These are phyloP conservation scores for Dromas ardeola DNA, from an alignment of 2,113 vertebrate genomes.

Conservation along the genomic window DNA sequence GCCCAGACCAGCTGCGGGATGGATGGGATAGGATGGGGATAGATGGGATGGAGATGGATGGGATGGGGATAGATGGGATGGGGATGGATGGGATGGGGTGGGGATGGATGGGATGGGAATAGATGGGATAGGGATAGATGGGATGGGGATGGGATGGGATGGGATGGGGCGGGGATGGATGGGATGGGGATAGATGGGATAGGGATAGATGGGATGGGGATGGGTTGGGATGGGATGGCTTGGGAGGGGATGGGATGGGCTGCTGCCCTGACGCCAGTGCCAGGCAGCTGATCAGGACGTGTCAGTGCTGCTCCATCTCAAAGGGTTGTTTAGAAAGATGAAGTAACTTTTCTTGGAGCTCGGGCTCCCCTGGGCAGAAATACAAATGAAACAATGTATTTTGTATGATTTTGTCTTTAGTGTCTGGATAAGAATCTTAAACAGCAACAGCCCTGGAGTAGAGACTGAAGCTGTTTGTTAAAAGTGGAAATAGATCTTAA, in stretches of 20 bases:
- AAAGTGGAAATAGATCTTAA: neutral
- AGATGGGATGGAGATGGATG: no score
- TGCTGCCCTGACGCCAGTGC: neutral
- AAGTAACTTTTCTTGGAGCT: constrained; percentile 1
- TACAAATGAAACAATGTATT: neutral
- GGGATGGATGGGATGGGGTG: rapidly evolving
- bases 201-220: no score
- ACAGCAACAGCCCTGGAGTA: neutral
- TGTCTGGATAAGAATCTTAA: constrained; percentile 24
- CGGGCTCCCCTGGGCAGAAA: neutral
- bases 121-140: no score
- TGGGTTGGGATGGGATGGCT: no score
- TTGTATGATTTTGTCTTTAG: neutral
- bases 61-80: neutral
- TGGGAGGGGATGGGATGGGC: no score
- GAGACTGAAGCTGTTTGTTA: neutral
- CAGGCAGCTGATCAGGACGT: neutral
- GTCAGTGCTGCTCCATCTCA: neutral
- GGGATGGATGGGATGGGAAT: neutral
- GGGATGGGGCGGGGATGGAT: neutral
- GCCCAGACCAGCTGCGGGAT: neutral
- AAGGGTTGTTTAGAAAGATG: neutral
- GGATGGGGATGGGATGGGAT: no score
- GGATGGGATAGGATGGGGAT: neutral
- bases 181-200: no score